Evolutionary conservation across 2,888 invertebrate species (phyloP), one percentile per base, ranked within the genome.

Genomic region (Limnephilus lunatus): DNA sequence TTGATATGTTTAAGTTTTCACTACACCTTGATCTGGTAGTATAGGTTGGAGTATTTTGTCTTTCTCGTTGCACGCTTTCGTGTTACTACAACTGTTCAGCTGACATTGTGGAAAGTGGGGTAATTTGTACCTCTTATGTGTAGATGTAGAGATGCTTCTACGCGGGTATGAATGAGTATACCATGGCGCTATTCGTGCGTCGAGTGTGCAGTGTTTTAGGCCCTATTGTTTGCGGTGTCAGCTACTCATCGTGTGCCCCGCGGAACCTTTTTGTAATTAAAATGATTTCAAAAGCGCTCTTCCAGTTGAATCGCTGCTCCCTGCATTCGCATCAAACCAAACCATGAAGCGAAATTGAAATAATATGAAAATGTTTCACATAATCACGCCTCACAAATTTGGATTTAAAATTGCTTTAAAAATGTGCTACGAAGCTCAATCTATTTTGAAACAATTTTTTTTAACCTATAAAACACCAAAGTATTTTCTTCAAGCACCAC

Each of bases 41-140:
- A 68, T 68, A 7, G 25, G 19, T 25, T 1, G 4, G 53, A 53
- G 19, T 68, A 25, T 19, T 68, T 68, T 68, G 25, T 68, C 14
- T 19, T 68, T 68, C 53, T 68, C 53, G 19, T 25, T 19, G 25
- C 53, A 19, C 53, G 53, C 53, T 53, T 53, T 53, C 53, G 0
- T 68, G 19, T 68, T 5, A 68, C 53, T 68, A 68, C 53, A 68
- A 68, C 53, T 68, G 53, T 68, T 68, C 53, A 68, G 19, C 53
- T 25, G 19, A 32, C 68, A 35, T 12, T 31, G 35, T 68, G 88
- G 80, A 88, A 68, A 88, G 68, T n/a, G 80, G 32, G 80, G 80
- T 80, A 88, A 88, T 80, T 88, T 88, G 88, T 80, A 80, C 88
- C 88, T 80, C 80, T 88, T 88, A 80, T 15, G 87, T 68, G 68